Base-by-base conservation (phyloP, 30 jellyfish, hydroid and myxozoan species). In the Clytia hemisphaerica region DNA sequence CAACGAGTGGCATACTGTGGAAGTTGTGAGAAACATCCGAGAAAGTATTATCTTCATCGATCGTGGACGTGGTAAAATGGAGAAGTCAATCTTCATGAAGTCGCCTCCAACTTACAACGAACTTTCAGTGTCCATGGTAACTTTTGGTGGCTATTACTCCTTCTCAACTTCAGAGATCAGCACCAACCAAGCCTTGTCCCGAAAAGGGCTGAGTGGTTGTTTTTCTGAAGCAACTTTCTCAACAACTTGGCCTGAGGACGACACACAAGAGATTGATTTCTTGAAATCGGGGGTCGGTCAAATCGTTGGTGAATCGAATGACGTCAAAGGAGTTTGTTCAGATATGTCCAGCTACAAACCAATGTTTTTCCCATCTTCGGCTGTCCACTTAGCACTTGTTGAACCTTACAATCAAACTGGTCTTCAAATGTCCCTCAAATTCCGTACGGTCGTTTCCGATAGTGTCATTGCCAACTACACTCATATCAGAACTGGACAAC, bases 21-120 rank as follows among this genome's bases (percentile, higher is more conserved):
- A 82, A 36, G 84, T 89, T 26, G 71, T 84, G 4, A 85, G 93
- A 45, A 89, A 72, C 65, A 68, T 87, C 26, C 84, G 85, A 19
- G 98, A 89, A 61, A 71, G 87, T 28, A 81, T 78, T 4, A 51
- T 86, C 2, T 80, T 78, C 50, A 86, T 86, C 37, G 96, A 86
- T 48, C 85, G 94, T 29, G 83, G 58, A 31, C 71, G 83, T 45
- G 96, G 96, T 4, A 69, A 69, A 18, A 45, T 69, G 81, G 77
- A 69, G 19, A 69, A 69, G 49, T 69, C 81, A 15, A 4, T 25
- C 9, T 86, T 78, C 53, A 40, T 87, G 66, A 75, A 80, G 27
- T 84, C 96, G 4, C 96, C 96, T 7, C 96, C 96, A 3, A 93
- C 98, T 0, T 88, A 87, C 16, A 89, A 82, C 36, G 93, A 76